A percentile compares a stretch with the other conserved stretches of the same genome.
These are phyloP conservation scores for Drosophila kambysellisi DNA, from an alignment of 2,888 invertebrate genomes.

Conservation along the genomic window DNA sequence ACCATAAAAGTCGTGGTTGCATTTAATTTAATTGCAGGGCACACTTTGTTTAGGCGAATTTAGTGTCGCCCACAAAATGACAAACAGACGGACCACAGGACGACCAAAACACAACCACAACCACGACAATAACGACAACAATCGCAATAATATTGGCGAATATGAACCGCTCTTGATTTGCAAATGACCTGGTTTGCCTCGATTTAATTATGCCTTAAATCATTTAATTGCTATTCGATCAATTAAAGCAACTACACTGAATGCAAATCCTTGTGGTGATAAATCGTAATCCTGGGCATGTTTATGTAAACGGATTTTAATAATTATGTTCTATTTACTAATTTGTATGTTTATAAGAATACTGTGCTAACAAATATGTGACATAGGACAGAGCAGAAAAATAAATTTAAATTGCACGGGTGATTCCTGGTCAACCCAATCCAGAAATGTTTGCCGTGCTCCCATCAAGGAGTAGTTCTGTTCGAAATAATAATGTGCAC, in stretches of 20 bases:
- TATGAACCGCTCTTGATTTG: constrained; percentile 27
- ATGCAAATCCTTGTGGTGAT: not conserved
- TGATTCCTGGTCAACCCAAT: not conserved
- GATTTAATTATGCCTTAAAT: constrained; percentile 9
- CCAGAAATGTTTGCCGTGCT: not conserved
- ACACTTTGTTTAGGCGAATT: constrained; percentile 58
- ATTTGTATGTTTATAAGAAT: not conserved
- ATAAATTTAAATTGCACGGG: not conserved
- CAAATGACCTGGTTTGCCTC: constrained; percentile 31
- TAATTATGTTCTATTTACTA: not conserved
- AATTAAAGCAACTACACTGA: not conserved
- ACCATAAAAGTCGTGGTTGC: constrained; percentile 12
- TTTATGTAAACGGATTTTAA: not conserved
- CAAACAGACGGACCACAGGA: constrained; percentile 8
- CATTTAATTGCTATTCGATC: constrained; percentile 12
- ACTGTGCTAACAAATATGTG: not conserved
- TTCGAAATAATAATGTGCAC: not conserved
- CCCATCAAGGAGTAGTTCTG: not conserved
- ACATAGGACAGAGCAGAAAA: no score
- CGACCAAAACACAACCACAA: constrained; percentile 19
- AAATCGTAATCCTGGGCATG: not conserved
- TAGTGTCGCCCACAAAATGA: constrained; percentile 47
- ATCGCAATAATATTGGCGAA: constrained; percentile 40
- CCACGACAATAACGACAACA: constrained; percentile 34
- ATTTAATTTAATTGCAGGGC: constrained; percentile 50